Base-by-base conservation (phyloP, 2,113 vertebrate genomes). In the Hoplias malabaricus region DNA sequence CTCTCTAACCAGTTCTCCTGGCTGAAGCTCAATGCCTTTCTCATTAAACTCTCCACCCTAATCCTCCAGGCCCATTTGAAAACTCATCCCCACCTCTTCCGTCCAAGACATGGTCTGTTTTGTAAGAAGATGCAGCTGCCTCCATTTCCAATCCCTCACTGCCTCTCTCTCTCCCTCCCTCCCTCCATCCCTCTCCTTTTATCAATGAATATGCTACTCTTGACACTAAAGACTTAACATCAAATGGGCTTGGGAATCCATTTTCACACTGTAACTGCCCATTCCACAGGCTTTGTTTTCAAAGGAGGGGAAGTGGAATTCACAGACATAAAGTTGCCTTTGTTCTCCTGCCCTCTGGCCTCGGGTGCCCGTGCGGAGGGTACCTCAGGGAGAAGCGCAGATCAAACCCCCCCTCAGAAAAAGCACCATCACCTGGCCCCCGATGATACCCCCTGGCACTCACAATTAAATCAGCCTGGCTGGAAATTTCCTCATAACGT, bases 181-280 rank as follows among this genome's bases (percentile, higher is more conserved):
- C 38, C 56, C 61, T 33, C 50, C 31, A 50, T 56, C 34, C 25
- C 73, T 65, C 54, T 75, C 78, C 90, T 82, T 87, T 87, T 87
- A 91, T 91, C 90, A 92, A 88, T 89, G 88, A 91, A 86, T 87
- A 86, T 83, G 83, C 88, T 83, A 92, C 93, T 87, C 94, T 93
- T 92, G 94, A 95, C 95, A 94, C 95, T 94, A 90, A 95, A 96
- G 95, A 95, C 95, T 96, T 94, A 94, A 96, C 96, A 96, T 97
- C 95, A 96, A 98, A 95, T 96, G 88, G 93, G 92, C 91, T 94
- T 90, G 93, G 94, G 95, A 98, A 95, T 96, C 94, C 94, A 94
- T 96, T 96, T 96, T 92, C 93, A 93, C 93, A 93, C 92, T 94
- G 91, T 93, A 92, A 94, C 95, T 93, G 95, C 94, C 95, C 95